A percentile compares a stretch with the other conserved stretches of the same genome.
Evolutionary conservation across 1,140 invertebrate species (phyloP).

Genomic region (Papilio machaon): DNA sequence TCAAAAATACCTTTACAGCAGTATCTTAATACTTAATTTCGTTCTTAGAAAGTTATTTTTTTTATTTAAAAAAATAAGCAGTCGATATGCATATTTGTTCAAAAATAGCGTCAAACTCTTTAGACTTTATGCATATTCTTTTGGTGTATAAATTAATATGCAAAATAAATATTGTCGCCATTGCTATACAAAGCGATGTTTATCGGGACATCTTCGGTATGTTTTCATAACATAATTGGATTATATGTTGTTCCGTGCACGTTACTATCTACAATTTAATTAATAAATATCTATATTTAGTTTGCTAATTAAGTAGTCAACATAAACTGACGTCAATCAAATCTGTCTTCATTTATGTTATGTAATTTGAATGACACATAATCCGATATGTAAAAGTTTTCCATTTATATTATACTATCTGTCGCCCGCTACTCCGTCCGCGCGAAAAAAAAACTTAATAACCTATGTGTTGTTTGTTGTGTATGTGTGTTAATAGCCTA

Average conservation of each 20-base stretch:
- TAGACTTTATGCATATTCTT: neutral
- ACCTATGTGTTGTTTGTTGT: no score
- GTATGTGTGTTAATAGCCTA: no score
- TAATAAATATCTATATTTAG: conserved; percentile 20
- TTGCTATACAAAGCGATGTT: neutral
- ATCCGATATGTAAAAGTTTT: neutral
- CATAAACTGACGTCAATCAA: neutral
- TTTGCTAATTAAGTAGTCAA: conserved; percentile 20
- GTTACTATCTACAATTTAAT: conserved; percentile 13
- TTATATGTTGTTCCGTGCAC: conserved; percentile 15
- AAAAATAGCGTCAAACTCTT: neutral
- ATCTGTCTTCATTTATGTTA: neutral
- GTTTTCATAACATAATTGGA: conserved; percentile 16
- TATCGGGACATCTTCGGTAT: neutral
- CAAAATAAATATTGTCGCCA: conserved; percentile 13
- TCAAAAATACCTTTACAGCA: no score
- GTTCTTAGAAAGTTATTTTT: no score
- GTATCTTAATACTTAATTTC: no score
- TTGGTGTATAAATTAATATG: neutral
- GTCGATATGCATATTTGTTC: no score
- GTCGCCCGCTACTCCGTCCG: neutral
- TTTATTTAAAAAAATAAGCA: no score
- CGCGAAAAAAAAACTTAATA: no score
- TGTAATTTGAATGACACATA: neutral
- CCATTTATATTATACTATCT: neutral